phyloP scores from a whole-genome alignment of 2,113 vertebrate species.

The Gallinago media region DNA sequence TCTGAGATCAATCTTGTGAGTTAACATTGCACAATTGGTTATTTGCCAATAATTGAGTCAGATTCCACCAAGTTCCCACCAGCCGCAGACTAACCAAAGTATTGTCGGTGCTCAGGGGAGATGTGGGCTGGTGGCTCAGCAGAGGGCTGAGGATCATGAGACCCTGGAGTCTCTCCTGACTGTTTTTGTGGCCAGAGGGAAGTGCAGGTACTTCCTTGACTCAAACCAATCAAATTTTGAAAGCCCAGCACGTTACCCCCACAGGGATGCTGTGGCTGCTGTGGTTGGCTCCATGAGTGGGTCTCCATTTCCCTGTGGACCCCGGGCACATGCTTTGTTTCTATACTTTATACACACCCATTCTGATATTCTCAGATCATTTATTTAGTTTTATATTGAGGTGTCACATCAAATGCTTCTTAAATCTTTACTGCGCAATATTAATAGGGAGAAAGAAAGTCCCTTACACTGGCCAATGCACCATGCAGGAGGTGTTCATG shows the following conservation, averaged over 20 bases:
- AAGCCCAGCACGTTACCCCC: fast-evolving
- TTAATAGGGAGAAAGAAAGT: neutral
- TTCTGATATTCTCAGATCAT: neutral
- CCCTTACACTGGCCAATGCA: fast-evolving
- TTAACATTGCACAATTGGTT: neutral
- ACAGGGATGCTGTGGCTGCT: neutral
- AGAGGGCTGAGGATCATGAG: neutral
- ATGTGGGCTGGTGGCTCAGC: neutral
- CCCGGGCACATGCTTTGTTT: neutral
- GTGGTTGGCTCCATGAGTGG: neutral
- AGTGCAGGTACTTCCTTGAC: neutral
- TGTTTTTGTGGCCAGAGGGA: neutral
- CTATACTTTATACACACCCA: fast-evolving
- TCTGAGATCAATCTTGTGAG: neutral
- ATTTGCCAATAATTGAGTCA: neutral
- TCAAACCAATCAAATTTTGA: neutral
- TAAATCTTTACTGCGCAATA: neutral
- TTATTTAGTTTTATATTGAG: neutral
- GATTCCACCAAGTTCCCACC: neutral
- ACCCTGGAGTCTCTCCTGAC: neutral
- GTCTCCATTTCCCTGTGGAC: neutral
- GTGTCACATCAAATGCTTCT: neutral
- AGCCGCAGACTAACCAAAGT: neutral
- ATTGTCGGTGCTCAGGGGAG: fast-evolving
- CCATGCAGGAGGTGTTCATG: neutral